Percentiles rank a stretch among this genome's conserved stretches.
These are phyloP conservation scores for Troilus luridus DNA, from an alignment of 2,888 invertebrate species.

Conservation along the genomic window DNA sequence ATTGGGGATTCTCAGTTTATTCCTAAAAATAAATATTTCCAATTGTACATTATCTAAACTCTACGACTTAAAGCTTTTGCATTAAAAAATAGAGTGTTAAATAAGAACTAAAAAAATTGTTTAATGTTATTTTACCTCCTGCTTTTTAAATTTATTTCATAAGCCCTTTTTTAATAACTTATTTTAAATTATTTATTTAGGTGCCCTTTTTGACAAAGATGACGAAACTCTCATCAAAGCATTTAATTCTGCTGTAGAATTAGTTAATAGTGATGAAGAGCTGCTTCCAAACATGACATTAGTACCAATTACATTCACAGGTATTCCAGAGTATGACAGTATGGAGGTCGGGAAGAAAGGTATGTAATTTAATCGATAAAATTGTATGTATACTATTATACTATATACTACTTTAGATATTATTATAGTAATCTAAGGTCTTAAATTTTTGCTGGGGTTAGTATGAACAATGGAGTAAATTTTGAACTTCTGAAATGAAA, in stretches of 20 bases:
- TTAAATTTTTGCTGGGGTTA: background rate
- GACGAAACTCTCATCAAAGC: conserved; percentile 64
- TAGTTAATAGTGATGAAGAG: conserved; percentile 64
- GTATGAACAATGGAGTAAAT: too few relatives aligned
- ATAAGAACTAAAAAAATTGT: too few relatives aligned
- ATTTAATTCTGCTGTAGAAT: conserved; percentile 65
- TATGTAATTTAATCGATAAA: conserved; percentile 18
- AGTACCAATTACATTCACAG: conserved; percentile 13
- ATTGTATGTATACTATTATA: background rate
- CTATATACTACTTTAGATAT: background rate
- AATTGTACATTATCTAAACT: too few relatives aligned
- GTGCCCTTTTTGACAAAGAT: conserved; percentile 65
- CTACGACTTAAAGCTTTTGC: too few relatives aligned
- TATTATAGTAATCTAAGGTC: background rate
- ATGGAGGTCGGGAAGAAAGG: conserved; percentile 65
- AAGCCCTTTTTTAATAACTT: too few relatives aligned
- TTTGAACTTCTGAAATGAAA: too few relatives aligned
- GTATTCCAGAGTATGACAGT: conserved; percentile 65
- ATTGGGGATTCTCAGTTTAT: too few relatives aligned
- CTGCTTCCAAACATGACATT: conserved; percentile 47
- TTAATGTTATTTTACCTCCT: too few relatives aligned
- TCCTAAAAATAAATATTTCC: too few relatives aligned
- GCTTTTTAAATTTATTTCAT: too few relatives aligned
- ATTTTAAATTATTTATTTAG: conserved; percentile 35
- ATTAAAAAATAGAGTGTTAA: too few relatives aligned